A percentile compares a stretch with the other conserved stretches of the same genome.
These are phyloP conservation scores for Larimichthys polyactis DNA, from an alignment of 2,113 vertebrate genomes.

Conservation along the genomic window DNA sequence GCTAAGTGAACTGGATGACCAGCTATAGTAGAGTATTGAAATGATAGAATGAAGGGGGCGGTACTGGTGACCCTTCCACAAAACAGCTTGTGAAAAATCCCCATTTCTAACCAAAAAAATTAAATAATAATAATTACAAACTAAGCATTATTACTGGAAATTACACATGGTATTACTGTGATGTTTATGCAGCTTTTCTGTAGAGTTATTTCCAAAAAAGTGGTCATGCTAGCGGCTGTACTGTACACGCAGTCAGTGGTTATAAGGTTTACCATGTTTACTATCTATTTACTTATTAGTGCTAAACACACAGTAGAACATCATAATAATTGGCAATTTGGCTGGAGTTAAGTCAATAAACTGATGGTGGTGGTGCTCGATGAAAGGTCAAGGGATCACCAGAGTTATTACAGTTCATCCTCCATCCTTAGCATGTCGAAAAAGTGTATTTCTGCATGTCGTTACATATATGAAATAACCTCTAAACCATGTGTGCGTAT, in stretches of 20 bases:
- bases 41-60: neutral
- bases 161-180: too few relatives aligned
- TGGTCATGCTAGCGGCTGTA: neutral
- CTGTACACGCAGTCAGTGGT: too few relatives aligned
- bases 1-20: neutral
- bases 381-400: neutral
- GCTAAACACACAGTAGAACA: neutral
- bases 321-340: too few relatives aligned
- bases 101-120: neutral
- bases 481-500: neutral
- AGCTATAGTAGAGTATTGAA: too few relatives aligned
- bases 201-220: neutral
- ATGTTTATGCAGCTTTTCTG: too few relatives aligned
- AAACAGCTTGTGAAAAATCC: neutral
- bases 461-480: neutral
- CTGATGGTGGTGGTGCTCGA: neutral
- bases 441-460: neutral
- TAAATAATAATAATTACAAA: too few relatives aligned
- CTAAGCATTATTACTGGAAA: too few relatives aligned
- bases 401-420: neutral
- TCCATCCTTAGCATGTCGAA: neutral
- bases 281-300: too few relatives aligned
- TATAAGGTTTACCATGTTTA: neutral
- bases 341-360: neutral
- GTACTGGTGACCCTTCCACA: neutral